These are phyloP conservation scores for Serinus canaria DNA, from an alignment of 2,113 vertebrate genomes.

Conservation along the genomic window DNA sequence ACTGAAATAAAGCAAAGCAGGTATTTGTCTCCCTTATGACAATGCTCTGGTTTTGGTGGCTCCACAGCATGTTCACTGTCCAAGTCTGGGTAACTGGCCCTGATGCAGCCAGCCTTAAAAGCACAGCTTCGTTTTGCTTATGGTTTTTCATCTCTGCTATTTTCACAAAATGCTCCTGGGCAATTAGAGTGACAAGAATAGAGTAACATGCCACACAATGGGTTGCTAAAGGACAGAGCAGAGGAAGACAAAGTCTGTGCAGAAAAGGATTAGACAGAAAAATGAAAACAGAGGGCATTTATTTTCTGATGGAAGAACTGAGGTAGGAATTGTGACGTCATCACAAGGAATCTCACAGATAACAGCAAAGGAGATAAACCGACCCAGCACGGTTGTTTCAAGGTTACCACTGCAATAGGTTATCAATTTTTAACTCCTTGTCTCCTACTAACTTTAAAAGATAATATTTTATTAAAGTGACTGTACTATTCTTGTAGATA, in stretches of 20 bases:
- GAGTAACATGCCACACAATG: background rate
- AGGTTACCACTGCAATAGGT: background rate
- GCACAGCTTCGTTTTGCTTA: background rate
- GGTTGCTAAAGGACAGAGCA: background rate
- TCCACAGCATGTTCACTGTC: background rate
- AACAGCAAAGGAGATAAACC: slow-evolving; percentile 15
- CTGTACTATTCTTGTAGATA: background rate
- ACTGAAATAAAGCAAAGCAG: background rate
- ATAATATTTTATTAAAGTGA: background rate
- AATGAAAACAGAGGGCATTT: background rate
- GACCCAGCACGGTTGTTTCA: background rate
- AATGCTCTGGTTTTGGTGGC: background rate
- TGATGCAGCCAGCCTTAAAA: background rate
- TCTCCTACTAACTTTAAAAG: background rate
- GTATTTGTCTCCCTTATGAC: background rate
- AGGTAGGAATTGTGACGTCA: background rate
- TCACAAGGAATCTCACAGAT: background rate
- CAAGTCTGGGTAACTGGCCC: background rate
- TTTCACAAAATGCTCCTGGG: background rate
- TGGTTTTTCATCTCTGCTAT: background rate
- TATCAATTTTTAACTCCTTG: slow-evolving; percentile 17
- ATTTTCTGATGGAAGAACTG: background rate
- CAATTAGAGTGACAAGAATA: background rate
- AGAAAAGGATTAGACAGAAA: background rate
- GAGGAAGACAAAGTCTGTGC: background rate